Evolutionary conservation across 2,888 invertebrate species (phyloP), one percentile per base, ranked within the genome.

Genomic region (Geophilus truncorum): DNA sequence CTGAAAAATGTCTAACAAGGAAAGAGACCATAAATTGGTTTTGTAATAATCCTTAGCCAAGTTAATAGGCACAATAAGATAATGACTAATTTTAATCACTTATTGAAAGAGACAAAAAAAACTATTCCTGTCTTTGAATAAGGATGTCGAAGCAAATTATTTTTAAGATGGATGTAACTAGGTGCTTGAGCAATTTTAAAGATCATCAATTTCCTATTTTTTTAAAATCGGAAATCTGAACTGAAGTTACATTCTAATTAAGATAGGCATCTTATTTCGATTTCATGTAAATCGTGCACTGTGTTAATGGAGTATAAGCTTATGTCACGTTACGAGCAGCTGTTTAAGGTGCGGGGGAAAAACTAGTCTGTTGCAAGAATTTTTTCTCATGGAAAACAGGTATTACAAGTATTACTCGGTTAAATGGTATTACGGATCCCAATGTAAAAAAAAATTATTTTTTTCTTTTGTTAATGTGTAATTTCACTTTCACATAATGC

Each of bases 241-340:
- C 51, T 51, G 21, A 51, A 18, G 18, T 51, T 51, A n/a, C 18
- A 18, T 51, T n/a, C 7, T 21, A 62, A 62, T 62, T 21, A 62
- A 62, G 36, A 40, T 34, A 78, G 1, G 40, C 34, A 34, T 21
- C 21, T 3, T 12, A 78, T 21, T 78, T 78, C 36, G 34, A 78
- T 32, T 78, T 18, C 34, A 21, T 40, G n/a, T 70, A 70, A 78
- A 45, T 45, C 78, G 40, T 45, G 78, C n/a, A 9, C 40, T 78
- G 78, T 78, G 78, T 25, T 78, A 78, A 78, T 78, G 40, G 78
- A n/a, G 78, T 45, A 25, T 78, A 18, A 21, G 78, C 23, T 78
- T 78, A 78, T 78, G 78, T 78, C 78, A 78, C 25, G 78, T 30
- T 32, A 45, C 45, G 25, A 12, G 34, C 32, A 32, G 77, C 21